phyloP scores from a whole-genome alignment of 2,113 vertebrate species.

The Gobius niger region DNA sequence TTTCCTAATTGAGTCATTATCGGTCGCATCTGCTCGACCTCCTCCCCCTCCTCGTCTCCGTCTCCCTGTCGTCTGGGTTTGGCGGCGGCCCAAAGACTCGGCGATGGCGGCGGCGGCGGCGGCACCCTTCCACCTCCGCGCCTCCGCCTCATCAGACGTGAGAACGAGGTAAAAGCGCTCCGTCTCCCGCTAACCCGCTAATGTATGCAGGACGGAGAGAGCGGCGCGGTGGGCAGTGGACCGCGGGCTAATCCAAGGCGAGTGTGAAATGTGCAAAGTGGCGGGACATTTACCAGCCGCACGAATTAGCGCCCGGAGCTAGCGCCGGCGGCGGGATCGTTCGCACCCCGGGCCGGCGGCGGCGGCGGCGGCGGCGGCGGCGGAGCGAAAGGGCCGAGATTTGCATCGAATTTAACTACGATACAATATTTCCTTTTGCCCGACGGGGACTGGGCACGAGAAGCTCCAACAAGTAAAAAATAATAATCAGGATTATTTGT shows the following conservation, averaged over 20 bases:
- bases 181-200: background rate
- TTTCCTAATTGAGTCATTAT: background rate
- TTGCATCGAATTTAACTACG: too few relatives aligned
- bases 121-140: conserved; percentile 1
- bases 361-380: background rate
- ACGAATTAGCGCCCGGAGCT: conserved; percentile 2
- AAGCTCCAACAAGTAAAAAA: too few relatives aligned
- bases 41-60: background rate
- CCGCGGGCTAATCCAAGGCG: background rate
- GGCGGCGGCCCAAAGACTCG: background rate
- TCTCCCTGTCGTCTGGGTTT: background rate
- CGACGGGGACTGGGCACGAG: too few relatives aligned
- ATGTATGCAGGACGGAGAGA: background rate
- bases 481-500: too few relatives aligned
- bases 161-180: conserved; percentile 10
- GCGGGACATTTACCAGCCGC: conserved; percentile 8
- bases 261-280: conserved; percentile 12
- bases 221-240: conserved; percentile 1
- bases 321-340: background rate
- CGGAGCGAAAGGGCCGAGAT: too few relatives aligned
- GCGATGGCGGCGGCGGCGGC: background rate
- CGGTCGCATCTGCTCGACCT: background rate
- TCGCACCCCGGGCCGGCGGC: background rate
- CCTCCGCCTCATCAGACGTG: conserved; percentile 9
- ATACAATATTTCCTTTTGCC: too few relatives aligned